Conservation (phyloP, 2,113 vertebrate species). For the Polyodon spathula region DNA sequence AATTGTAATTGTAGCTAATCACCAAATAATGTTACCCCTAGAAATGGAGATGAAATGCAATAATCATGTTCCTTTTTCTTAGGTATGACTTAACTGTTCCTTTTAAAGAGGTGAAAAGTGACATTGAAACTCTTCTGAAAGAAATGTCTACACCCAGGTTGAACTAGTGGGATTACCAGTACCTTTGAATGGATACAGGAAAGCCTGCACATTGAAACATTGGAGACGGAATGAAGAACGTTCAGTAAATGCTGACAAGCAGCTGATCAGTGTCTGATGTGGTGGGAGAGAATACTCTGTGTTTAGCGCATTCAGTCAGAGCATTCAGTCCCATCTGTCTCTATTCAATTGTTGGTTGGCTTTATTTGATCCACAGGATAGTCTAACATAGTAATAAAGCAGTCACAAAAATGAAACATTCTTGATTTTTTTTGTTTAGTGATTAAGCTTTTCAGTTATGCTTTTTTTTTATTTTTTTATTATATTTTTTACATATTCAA, state of each 20-base stretch:
- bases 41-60: background rate
- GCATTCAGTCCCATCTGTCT: conserved; percentile 37
- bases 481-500: too few species aligned
- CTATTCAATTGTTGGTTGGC: conserved; percentile 14
- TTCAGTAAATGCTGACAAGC: conserved; percentile 54
- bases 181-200: background rate
- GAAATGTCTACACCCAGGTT: conserved; percentile 2
- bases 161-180: background rate
- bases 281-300: conserved; percentile 33
- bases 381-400: background rate
- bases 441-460: too few species aligned
- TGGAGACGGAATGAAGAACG: conserved; percentile 53
- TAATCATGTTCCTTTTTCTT: conserved; percentile 10
- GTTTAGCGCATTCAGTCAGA: conserved; percentile 54
- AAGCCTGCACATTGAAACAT: background rate
- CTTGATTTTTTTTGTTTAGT: too few species aligned
- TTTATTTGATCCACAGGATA: background rate
- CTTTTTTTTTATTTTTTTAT: too few species aligned
- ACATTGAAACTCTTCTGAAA: conserved; percentile 45
- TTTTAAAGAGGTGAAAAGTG: conserved; percentile 45
- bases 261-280: conserved; percentile 60
- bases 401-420: background rate
- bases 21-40: background rate
- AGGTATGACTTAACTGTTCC: conserved; percentile 57
- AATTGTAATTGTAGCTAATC: background rate